phyloP scores from a whole-genome alignment of 2,113 vertebrate species.

The Callospermophilus lateralis region DNA sequence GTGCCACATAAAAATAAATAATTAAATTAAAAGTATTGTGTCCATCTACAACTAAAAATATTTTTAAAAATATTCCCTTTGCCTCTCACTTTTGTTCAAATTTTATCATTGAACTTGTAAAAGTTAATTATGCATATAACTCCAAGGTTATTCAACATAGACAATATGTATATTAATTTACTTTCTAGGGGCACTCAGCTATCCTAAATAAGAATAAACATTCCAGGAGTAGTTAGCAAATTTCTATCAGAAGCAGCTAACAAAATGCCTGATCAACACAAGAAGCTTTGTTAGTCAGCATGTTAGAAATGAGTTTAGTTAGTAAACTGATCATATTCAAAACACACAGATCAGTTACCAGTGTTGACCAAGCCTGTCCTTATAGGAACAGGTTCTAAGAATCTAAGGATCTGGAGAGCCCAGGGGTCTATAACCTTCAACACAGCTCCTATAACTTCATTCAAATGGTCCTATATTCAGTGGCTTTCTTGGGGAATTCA shows the following conservation, averaged over 20 bases:
- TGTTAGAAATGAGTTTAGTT: constrained; percentile 42
- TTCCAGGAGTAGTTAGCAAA: neutral
- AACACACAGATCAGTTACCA: constrained; percentile 19
- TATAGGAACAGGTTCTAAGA: constrained; percentile 10
- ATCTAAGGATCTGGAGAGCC: constrained; percentile 3
- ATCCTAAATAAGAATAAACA: neutral
- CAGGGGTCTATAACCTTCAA: neutral
- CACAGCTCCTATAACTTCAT: constrained; percentile 48
- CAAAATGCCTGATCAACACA: neutral
- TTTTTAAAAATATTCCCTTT: constrained; percentile 42
- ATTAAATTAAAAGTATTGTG: too few relatives aligned
- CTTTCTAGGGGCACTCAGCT: neutral
- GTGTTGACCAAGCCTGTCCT: neutral
- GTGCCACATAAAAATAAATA: too few relatives aligned
- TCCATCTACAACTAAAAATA: too few relatives aligned
- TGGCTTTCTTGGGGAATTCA: constrained; percentile 3
- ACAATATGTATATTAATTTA: constrained; percentile 4
- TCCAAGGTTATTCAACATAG: constrained; percentile 15
- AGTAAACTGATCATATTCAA: constrained; percentile 42
- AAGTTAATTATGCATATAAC: constrained; percentile 32
- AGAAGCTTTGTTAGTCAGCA: neutral
- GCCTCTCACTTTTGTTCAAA: constrained; percentile 17
- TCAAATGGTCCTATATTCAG: constrained; percentile 34
- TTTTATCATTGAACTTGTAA: constrained; percentile 57
- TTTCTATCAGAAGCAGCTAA: constrained; percentile 29